Percentiles rank a stretch among this genome's conserved stretches.
These are phyloP conservation scores for Pegoplata infirma DNA, from an alignment of 2,888 invertebrate species.

Conservation along the genomic window DNA sequence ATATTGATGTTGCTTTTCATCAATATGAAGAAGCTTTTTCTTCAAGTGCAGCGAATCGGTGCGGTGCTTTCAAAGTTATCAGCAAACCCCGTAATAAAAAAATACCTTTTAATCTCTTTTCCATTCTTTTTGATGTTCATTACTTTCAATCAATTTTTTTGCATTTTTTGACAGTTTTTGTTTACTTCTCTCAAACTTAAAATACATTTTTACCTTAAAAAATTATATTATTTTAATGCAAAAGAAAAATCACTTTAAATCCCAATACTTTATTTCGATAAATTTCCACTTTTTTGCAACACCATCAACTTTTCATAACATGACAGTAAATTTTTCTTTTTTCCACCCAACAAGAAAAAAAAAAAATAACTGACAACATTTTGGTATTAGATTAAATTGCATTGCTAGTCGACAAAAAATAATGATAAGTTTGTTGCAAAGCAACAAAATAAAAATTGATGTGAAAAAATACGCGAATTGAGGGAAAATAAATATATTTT, in stretches of 20 bases:
- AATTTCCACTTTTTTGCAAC: slow-evolving; percentile 19
- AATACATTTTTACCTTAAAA: slow-evolving; percentile 25
- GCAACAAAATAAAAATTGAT: slow-evolving; percentile 10
- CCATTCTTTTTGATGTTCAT: background rate
- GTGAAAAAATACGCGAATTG: slow-evolving; percentile 24
- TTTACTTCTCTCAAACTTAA: background rate
- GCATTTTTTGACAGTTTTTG: slow-evolving; percentile 21
- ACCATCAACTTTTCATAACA: slow-evolving; percentile 44
- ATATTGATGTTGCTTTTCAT: too few relatives aligned
- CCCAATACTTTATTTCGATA: slow-evolving; percentile 30
- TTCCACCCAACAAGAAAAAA: background rate
- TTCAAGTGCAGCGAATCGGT: too few relatives aligned
- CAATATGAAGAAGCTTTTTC: too few relatives aligned
- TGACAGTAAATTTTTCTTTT: slow-evolving; percentile 50
- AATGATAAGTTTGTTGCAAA: background rate
- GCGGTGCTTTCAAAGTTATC: too few relatives aligned
- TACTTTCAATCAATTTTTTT: slow-evolving; percentile 47
- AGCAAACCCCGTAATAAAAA: too few relatives aligned
- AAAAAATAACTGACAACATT: slow-evolving; percentile 52
- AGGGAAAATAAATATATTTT: slow-evolving; percentile 24
- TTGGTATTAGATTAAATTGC: slow-evolving; percentile 58
- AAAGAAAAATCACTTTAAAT: background rate
- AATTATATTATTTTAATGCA: slow-evolving; percentile 10
- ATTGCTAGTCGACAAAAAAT: slow-evolving; percentile 20
- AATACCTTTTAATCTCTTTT: too few relatives aligned